A percentile compares a stretch with the other conserved stretches of the same genome.
These are phyloP conservation scores for Gobius niger DNA, from an alignment of 2,113 vertebrate species.

Conservation along the genomic window DNA sequence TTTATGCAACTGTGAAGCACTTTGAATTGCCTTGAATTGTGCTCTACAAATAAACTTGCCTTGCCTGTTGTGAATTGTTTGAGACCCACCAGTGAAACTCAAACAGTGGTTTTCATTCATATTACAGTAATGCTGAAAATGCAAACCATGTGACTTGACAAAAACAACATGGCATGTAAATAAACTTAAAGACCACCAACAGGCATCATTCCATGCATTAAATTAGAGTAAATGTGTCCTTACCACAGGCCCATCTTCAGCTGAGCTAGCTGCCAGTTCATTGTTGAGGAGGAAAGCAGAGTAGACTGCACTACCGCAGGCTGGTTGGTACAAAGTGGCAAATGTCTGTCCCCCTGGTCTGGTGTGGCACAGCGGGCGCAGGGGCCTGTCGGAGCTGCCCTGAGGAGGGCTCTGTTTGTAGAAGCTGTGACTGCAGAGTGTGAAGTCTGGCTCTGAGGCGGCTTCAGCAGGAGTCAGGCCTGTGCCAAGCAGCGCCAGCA, in stretches of 20 bases:
- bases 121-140: no score
- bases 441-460: slow-evolving; percentile 42
- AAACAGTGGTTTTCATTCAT: no score
- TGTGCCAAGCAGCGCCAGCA: slow-evolving; percentile 63
- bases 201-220: not conserved
- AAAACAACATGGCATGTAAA: no score
- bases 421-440: slow-evolving; percentile 68
- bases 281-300: slow-evolving; percentile 65
- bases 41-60: no score
- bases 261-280: slow-evolving; percentile 46
- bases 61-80: no score
- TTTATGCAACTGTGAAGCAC: no score
- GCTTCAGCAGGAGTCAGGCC: slow-evolving; percentile 62
- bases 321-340: slow-evolving; percentile 63
- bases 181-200: no score
- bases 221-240: slow-evolving; percentile 20
- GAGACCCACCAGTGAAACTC: no score
- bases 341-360: slow-evolving; percentile 63
- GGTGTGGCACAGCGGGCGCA: slow-evolving; percentile 64
- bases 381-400: slow-evolving; percentile 39
- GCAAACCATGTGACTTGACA: no score
- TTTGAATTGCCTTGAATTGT: no score
- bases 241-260: slow-evolving; percentile 57
- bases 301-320: slow-evolving; percentile 67
- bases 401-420: slow-evolving; percentile 66